Conservation (phyloP, 2,113 vertebrate species). For the Amazona guildingii region DNA sequence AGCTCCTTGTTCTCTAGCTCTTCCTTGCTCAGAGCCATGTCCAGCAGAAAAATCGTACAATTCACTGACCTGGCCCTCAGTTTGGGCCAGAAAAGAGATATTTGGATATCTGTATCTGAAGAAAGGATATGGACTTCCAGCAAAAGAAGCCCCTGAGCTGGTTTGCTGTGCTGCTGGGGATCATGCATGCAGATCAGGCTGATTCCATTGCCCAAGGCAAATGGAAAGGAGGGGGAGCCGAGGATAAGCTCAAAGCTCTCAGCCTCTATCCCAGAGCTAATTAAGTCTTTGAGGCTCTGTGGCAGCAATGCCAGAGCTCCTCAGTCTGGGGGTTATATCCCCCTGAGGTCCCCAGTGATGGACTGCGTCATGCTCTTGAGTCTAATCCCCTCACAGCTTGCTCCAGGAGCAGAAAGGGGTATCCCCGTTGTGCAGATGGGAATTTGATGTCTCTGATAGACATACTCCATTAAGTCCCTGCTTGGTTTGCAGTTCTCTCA, state of each 20-base stretch:
- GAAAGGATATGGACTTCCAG: background rate
- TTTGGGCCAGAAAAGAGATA: background rate
- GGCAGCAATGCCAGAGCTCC: background rate
- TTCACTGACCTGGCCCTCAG: background rate
- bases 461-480: background rate
- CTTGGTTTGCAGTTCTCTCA: background rate
- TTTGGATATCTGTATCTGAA: background rate
- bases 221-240: background rate
- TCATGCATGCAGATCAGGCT: background rate
- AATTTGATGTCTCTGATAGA: background rate
- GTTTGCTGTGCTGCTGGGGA: background rate
- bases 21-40: background rate
- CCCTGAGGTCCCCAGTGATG: background rate
- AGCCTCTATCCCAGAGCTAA: background rate
- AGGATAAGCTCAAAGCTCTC: background rate
- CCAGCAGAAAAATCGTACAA: rapidly evolving
- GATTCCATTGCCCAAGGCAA: background rate
- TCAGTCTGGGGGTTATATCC: background rate
- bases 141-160: background rate
- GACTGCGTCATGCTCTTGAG: background rate
- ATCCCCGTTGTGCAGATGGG: background rate
- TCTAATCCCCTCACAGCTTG: background rate
- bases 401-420: background rate
- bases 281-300: background rate
- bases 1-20: background rate